Percentiles rank a stretch among this genome's conserved stretches.
Evolutionary conservation across 2,113 vertebrate genomes (phyloP).

Genomic region (Platichthys flesus): DNA sequence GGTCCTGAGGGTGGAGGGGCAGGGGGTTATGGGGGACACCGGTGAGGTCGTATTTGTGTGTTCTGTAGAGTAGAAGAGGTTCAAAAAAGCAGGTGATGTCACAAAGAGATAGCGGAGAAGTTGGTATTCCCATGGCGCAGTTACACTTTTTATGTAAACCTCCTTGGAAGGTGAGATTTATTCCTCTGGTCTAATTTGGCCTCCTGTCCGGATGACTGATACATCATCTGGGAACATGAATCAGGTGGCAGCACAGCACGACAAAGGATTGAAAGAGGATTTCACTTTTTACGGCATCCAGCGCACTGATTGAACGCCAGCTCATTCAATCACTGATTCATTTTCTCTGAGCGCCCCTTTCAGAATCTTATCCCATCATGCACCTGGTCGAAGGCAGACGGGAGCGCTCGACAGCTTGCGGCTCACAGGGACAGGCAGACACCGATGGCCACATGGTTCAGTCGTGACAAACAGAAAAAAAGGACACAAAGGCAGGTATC

Average conservation of each 20-base stretch:
- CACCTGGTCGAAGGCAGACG: constrained; percentile 14
- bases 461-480: background rate
- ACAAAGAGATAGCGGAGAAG: constrained; percentile 12
- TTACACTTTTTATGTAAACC: constrained; percentile 16
- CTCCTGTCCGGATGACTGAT: constrained; percentile 9
- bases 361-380: constrained; percentile 15
- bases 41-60: constrained; percentile 58
- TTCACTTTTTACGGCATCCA: constrained; percentile 32
- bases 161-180: constrained; percentile 5
- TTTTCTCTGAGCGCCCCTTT: constrained; percentile 40
- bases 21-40: constrained; percentile 58
- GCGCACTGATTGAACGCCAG: constrained; percentile 37
- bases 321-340: constrained; percentile 43
- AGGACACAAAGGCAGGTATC: background rate
- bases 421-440: background rate
- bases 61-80: constrained; percentile 30
- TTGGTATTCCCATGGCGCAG: background rate
- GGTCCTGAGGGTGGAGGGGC: constrained; percentile 55
- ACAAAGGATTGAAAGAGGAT: constrained; percentile 39
- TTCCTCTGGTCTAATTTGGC: background rate
- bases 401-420: background rate
- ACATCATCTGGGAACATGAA: constrained; percentile 31
- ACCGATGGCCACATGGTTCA: background rate
- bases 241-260: constrained; percentile 42
- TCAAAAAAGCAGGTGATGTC: constrained; percentile 26